Evolutionary conservation across 1,140 invertebrate species (phyloP).

Genomic region (Caenorhabditis briggsae): DNA sequence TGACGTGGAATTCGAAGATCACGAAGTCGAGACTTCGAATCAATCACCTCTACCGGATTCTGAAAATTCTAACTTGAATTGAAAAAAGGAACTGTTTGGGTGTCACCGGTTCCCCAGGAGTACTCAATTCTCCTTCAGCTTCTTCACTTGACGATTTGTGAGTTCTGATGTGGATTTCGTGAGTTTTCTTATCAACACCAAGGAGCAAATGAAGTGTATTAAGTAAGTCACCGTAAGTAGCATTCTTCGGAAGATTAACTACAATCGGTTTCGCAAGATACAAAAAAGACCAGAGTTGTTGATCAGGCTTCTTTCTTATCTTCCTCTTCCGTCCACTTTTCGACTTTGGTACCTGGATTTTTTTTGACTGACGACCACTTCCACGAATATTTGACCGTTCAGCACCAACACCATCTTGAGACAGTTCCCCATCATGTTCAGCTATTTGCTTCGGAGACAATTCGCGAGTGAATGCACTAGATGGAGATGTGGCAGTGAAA

Average conservation of each 20-base stretch:
- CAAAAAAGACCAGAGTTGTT: conserved; percentile 5
- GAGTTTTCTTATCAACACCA: conserved; percentile 11
- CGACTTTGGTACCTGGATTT: neutral
- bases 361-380: conserved; percentile 8
- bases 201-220: neutral
- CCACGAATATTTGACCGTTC: conserved; percentile 28
- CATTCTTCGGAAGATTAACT: neutral
- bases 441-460: conserved; percentile 31
- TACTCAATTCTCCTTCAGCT: neutral
- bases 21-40: neutral
- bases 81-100: neutral
- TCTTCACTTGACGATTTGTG: conserved; percentile 48
- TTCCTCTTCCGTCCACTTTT: neutral
- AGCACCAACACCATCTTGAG: neutral
- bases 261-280: conserved; percentile 18
- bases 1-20: conserved; percentile 29
- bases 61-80: neutral
- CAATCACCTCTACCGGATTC: neutral
- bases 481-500: conserved; percentile 22
- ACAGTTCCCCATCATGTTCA: conserved; percentile 28
- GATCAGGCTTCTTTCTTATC: neutral
- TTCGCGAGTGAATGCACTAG: conserved; percentile 17
- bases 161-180: conserved; percentile 7
- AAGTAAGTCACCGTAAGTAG: conserved; percentile 3
- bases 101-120: conserved; percentile 7